phyloP scores from a whole-genome alignment of 2,113 vertebrate species.

The Pterophyllum scalare region DNA sequence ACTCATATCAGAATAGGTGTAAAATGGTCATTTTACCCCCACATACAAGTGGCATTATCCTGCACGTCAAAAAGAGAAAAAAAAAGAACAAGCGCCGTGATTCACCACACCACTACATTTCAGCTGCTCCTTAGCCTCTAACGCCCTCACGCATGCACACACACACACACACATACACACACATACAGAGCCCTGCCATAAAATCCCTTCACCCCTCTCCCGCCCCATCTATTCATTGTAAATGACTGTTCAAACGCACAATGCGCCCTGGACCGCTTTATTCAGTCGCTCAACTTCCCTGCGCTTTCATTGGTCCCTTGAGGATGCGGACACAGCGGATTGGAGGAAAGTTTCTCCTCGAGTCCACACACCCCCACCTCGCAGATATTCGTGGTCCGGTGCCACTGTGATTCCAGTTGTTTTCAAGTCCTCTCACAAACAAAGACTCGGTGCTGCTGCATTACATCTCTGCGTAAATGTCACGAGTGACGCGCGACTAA shows the following conservation, averaged over 20 bases:
- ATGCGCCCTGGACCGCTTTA: constrained; percentile 71
- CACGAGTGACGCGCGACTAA: constrained; percentile 58
- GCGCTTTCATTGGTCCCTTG: constrained; percentile 72
- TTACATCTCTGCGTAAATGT: constrained; percentile 35
- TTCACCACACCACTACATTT: constrained; percentile 31
- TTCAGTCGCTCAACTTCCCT: constrained; percentile 70
- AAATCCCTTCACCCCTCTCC: not conserved
- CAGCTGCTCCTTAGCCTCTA: constrained; percentile 21
- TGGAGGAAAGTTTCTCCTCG: constrained; percentile 79
- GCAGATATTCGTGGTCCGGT: constrained; percentile 61
- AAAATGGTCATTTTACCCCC: constrained; percentile 6
- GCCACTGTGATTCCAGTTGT: constrained; percentile 76
- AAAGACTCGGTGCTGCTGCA: constrained; percentile 46
- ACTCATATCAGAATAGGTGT: not conserved
- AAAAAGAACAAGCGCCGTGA: constrained; percentile 52
- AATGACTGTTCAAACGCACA: constrained; percentile 75
- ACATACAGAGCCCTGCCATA: not conserved
- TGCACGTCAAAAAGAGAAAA: constrained; percentile 47
- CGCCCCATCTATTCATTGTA: constrained; percentile 50
- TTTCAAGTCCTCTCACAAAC: constrained; percentile 67
- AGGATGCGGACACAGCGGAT: constrained; percentile 76
- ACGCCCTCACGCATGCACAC: not conserved
- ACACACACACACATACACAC: not conserved
- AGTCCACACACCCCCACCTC: constrained; percentile 53
- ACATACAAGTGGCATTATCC: constrained; percentile 33